Evolutionary conservation across 64 coral and sea anemone species (phyloP), one percentile per base, ranked within the genome.

Genomic region (Pachyseris speciosa): DNA sequence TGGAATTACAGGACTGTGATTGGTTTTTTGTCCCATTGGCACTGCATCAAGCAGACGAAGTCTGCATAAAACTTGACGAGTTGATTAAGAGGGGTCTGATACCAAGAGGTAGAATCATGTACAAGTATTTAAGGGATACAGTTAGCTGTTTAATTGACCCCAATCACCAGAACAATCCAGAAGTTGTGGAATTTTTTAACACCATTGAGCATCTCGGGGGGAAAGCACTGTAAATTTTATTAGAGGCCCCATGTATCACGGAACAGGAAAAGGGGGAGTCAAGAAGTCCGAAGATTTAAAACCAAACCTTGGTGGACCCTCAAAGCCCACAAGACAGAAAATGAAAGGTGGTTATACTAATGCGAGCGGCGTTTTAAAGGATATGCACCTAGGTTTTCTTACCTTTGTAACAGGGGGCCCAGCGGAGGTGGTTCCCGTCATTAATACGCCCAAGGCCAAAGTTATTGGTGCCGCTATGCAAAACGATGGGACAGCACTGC

Each of bases 401-500:
- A 60, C 79, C 37, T 37, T 91, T n/a, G 30, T 45, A 83, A 48
- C 24, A 22, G 25, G 22, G n/a, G 24, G 61, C 25, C 53, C 53
- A 58, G 19, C 5, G 11, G 53, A 58, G 55, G 22, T 49, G 33
- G 33, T 38, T 39, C 30, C 32, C 41, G 37, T 85, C 31, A 16
- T 92, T 92, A 30, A 92, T 55, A 84, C 37, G 19, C 15, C 30
- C 9, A 17, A 11, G 4, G 43, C 43, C 4, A 92, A 92, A 48
- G 64, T 84, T 38, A n/a, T 73, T 59, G 67, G 78, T 52, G 25
- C 36, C 15, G 65, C 33, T 6, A 20, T 60, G 50, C 26, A 92
- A 84, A 92, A 73, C 60, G 66, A 92, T 47, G 79, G 89, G 4
- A 92, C 89, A 39, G 89, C 89, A 11, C 17, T 84, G 16, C 25